phyloP scores from a whole-genome alignment of 2,797 vertebrate species.

The Acanthurus leucopareius region DNA sequence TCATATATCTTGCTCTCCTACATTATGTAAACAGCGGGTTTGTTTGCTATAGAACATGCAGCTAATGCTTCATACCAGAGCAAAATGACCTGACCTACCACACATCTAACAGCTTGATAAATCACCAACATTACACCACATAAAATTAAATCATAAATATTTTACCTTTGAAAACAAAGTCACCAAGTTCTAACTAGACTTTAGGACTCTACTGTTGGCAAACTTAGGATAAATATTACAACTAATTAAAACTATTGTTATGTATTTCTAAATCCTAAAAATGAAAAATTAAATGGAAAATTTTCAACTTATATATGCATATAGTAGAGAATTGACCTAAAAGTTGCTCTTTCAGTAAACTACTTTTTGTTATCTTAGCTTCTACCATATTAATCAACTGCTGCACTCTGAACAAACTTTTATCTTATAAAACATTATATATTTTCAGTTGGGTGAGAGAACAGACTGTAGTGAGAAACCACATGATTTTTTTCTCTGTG shows the following conservation, averaged over 20 bases:
- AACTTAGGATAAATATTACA: neutral
- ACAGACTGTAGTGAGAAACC: slow-evolving; percentile 15
- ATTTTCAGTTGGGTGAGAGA: neutral
- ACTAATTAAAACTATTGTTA: too few species aligned
- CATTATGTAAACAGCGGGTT: too few species aligned
- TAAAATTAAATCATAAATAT: neutral
- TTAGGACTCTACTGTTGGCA: neutral
- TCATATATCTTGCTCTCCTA: too few species aligned
- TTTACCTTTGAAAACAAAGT: neutral
- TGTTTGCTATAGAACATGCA: too few species aligned
- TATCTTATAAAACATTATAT: neutral
- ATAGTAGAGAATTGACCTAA: too few species aligned
- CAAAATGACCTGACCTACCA: too few species aligned
- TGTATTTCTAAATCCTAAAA: too few species aligned
- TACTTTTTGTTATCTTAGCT: neutral
- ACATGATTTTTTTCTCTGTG: neutral
- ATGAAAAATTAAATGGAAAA: too few species aligned
- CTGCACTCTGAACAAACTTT: neutral
- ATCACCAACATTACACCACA: neutral
- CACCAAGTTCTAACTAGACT: neutral
- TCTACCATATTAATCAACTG: neutral
- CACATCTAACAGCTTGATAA: neutral
- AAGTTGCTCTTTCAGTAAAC: neutral
- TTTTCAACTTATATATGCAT: too few species aligned
- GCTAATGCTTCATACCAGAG: too few species aligned